phyloP scores from a whole-genome alignment of 1,140 invertebrate species.

The Glossosoma conforme region DNA sequence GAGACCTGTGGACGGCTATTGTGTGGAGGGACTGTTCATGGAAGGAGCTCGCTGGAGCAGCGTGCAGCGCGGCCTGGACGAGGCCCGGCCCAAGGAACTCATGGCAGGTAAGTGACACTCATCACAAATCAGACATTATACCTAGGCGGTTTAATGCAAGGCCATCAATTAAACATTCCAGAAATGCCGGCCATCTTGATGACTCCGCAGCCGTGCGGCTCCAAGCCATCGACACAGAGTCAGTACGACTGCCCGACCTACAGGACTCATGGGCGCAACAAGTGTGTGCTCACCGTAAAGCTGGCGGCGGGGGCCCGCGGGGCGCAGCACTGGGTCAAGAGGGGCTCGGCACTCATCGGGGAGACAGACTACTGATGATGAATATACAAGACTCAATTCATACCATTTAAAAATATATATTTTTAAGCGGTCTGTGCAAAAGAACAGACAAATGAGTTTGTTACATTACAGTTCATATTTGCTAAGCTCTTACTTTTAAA shows the following conservation, averaged over 20 bases:
- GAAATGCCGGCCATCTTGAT: conserved; percentile 62
- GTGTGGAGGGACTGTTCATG: conserved; percentile 66
- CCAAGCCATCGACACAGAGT: conserved; percentile 39
- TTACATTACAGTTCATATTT: background rate
- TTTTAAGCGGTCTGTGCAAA: background rate
- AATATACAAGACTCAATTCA: background rate
- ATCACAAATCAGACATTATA: conserved; percentile 1
- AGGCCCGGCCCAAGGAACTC: conserved; percentile 60
- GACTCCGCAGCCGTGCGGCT: conserved; percentile 51
- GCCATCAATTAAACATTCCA: conserved; percentile 31
- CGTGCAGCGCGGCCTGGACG: conserved; percentile 45
- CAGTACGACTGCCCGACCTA: conserved; percentile 71
- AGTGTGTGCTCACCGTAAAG: conserved; percentile 70
- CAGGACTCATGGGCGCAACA: conserved; percentile 68
- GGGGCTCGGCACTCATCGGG: conserved; percentile 72
- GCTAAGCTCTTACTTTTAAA: background rate
- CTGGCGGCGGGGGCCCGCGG: conserved; percentile 57
- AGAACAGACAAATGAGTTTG: background rate
- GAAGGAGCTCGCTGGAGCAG: conserved; percentile 69
- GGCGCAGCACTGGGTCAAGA: conserved; percentile 67
- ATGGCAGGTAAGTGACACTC: conserved; percentile 49
- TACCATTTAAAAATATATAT: background rate
- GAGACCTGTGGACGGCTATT: conserved; percentile 61
- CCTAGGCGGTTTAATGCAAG: background rate
- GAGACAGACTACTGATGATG: conserved; percentile 65